Evolutionary conservation across 2,888 invertebrate genomes (phyloP).

Genomic region (Deilephila elpenor): DNA sequence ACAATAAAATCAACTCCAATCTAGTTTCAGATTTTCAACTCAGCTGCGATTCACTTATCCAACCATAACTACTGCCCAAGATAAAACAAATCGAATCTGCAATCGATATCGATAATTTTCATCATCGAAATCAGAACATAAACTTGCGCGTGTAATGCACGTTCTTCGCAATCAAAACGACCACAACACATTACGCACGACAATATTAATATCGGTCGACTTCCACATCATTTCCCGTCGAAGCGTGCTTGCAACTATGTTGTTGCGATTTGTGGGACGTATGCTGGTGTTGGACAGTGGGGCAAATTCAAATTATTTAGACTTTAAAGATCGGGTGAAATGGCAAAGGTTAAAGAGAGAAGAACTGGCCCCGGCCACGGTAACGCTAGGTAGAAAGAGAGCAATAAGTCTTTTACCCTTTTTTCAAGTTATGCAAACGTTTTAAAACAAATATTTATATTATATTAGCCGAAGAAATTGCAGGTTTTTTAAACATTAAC

Average conservation of each 20-base stretch:
- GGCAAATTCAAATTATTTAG: neutral
- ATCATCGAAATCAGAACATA: conserved; percentile 5
- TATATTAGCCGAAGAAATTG: too few relatives aligned
- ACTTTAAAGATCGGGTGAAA: too few relatives aligned
- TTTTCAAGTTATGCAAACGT: too few relatives aligned
- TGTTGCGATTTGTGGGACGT: conserved; percentile 5
- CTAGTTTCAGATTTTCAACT: too few relatives aligned
- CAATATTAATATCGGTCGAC: conserved; percentile 22
- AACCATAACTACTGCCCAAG: neutral
- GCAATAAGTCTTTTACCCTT: too few relatives aligned
- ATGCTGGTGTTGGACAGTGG: neutral
- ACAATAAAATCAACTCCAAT: too few relatives aligned
- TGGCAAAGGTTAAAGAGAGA: neutral
- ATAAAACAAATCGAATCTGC: neutral
- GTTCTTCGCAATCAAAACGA: conserved; percentile 16
- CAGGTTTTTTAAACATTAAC: too few relatives aligned
- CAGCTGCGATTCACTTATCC: neutral
- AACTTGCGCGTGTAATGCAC: neutral
- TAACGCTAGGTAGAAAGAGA: too few relatives aligned
- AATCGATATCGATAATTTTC: neutral
- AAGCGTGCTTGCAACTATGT: conserved; percentile 31
- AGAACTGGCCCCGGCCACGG: neutral
- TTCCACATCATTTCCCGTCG: conserved; percentile 29
- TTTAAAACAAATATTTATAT: too few relatives aligned
- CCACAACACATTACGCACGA: conserved; percentile 14